These are phyloP conservation scores for Origma solitaria DNA, from an alignment of 2,113 vertebrate genomes.

Conservation along the genomic window DNA sequence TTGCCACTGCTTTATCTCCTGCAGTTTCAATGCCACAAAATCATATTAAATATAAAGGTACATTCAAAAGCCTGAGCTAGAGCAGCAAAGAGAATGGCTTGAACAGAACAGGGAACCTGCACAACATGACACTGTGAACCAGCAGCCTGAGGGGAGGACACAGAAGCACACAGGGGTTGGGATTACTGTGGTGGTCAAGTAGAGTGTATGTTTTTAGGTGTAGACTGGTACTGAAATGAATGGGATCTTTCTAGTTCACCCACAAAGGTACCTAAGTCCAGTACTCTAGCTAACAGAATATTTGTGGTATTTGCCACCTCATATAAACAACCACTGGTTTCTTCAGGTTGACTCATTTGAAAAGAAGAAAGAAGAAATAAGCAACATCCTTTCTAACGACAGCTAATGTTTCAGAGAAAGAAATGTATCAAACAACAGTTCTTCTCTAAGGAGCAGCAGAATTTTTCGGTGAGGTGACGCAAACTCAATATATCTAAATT, in stretches of 20 bases:
- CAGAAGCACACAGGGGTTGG: background rate
- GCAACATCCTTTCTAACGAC: slow-evolving; percentile 25
- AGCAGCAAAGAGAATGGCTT: background rate
- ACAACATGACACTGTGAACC: background rate
- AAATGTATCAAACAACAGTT: background rate
- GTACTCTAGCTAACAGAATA: background rate
- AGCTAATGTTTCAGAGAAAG: background rate
- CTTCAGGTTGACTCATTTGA: slow-evolving; percentile 33
- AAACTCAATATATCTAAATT: background rate
- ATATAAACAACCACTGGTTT: slow-evolving; percentile 1
- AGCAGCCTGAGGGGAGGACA: background rate
- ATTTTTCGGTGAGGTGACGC: background rate
- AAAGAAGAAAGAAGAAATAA: slow-evolving; percentile 3
- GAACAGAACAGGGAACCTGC: background rate
- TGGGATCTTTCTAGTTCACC: background rate
- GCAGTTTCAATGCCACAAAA: background rate
- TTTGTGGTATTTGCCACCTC: background rate
- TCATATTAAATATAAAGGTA: background rate
- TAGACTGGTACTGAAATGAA: slow-evolving; percentile 30
- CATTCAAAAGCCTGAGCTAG: background rate
- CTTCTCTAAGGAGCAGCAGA: background rate
- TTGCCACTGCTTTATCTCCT: background rate
- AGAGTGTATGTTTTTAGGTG: background rate
- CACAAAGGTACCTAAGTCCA: background rate
- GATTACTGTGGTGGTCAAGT: background rate